These are phyloP conservation scores for Drosophila varians DNA, from an alignment of 1,140 invertebrate genomes.

Conservation along the genomic window DNA sequence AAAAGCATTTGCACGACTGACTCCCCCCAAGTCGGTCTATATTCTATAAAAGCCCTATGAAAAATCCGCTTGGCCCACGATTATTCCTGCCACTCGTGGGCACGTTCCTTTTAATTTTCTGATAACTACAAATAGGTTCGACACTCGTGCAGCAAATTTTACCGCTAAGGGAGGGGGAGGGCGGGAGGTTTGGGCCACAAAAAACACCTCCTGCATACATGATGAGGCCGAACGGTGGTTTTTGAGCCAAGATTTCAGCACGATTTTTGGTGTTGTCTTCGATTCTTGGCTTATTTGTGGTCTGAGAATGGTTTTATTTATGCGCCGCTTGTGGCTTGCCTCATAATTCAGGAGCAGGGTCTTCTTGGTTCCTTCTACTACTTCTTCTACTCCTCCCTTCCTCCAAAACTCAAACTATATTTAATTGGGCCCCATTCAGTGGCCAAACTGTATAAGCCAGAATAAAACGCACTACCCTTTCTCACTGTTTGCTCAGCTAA, in stretches of 20 bases:
- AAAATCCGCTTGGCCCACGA: slow-evolving; percentile 9
- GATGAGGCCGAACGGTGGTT: slow-evolving; percentile 50
- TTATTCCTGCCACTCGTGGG: neutral
- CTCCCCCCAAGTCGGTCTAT: slow-evolving; percentile 13
- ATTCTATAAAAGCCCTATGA: slow-evolving; percentile 4
- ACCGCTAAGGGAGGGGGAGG: slow-evolving; percentile 47
- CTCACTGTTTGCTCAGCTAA: slow-evolving; percentile 20
- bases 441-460: slow-evolving; percentile 20
- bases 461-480: slow-evolving; percentile 7
- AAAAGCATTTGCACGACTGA: slow-evolving; percentile 70
- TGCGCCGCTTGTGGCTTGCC: slow-evolving; percentile 74
- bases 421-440: slow-evolving; percentile 66
- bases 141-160: slow-evolving; percentile 80
- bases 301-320: slow-evolving; percentile 74
- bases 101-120: slow-evolving; percentile 81
- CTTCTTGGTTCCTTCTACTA: neutral
- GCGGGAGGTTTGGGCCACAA: neutral
- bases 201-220: slow-evolving; percentile 60
- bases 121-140: slow-evolving; percentile 81
- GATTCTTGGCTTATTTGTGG: slow-evolving; percentile 29
- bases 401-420: slow-evolving; percentile 34
- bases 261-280: slow-evolving; percentile 40
- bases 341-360: slow-evolving; percentile 73
- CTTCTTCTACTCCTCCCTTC: neutral
- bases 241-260: slow-evolving; percentile 55